A percentile compares a stretch with the other conserved stretches of the same genome.
phyloP scores from a whole-genome alignment of 2,888 invertebrate species.

The Macrosoma leucophasiata region DNA sequence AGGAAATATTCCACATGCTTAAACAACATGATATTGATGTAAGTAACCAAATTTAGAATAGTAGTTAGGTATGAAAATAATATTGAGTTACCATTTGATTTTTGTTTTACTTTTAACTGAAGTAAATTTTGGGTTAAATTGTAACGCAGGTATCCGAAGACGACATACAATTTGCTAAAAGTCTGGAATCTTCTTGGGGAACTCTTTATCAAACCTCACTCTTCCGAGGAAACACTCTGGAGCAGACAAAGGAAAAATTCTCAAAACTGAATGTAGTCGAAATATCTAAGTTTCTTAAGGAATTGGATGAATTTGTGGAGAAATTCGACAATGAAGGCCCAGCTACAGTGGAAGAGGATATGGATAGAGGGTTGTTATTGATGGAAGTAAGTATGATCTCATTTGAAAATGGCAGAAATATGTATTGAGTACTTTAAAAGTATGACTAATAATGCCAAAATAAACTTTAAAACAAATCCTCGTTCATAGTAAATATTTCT shows the following conservation, averaged over 20 bases:
- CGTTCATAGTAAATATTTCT: neutral
- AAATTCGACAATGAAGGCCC: slow-evolving; percentile 87
- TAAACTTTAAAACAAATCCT: too few species aligned
- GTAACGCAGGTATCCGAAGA: slow-evolving; percentile 71
- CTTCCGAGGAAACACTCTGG: slow-evolving; percentile 80
- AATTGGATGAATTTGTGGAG: slow-evolving; percentile 80
- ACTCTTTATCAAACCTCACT: slow-evolving; percentile 80
- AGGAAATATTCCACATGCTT: slow-evolving; percentile 86
- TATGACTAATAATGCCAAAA: too few species aligned
- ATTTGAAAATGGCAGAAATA: slow-evolving; percentile 15
- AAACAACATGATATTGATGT: slow-evolving; percentile 82
- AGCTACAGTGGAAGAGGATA: slow-evolving; percentile 83
- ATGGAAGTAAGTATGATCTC: slow-evolving; percentile 81
- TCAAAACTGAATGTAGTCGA: slow-evolving; percentile 86
- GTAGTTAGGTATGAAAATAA: too few species aligned
- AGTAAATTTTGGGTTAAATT: slow-evolving; percentile 1
- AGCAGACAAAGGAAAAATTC: slow-evolving; percentile 90
- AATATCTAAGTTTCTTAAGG: slow-evolving; percentile 80
- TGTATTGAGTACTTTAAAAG: slow-evolving; percentile 20
- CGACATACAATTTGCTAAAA: slow-evolving; percentile 74
- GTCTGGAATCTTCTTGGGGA: slow-evolving; percentile 81
- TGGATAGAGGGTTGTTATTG: slow-evolving; percentile 82
- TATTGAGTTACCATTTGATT: too few species aligned
- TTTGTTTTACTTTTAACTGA: neutral
- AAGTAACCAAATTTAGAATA: too few species aligned